Evolutionary conservation across 2,888 invertebrate genomes (phyloP).

Genomic region (Pelosia muscerda): DNA sequence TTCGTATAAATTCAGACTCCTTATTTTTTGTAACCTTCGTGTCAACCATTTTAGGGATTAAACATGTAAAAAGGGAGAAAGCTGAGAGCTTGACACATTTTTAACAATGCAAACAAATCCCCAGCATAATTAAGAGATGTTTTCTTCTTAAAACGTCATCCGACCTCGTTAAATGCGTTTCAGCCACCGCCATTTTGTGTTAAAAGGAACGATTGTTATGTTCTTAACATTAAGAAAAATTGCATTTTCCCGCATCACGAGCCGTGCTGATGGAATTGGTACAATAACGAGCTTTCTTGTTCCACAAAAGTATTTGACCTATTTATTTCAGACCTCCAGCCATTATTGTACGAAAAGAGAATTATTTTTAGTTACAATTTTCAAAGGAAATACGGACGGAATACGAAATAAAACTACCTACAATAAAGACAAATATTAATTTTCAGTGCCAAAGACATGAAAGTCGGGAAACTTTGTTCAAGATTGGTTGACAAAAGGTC

Average conservation of each 20-base stretch:
- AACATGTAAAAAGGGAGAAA: constrained; percentile 12
- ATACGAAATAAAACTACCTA: constrained; percentile 9
- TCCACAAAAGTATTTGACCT: constrained; percentile 30
- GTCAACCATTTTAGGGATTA: background rate
- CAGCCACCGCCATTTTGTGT: constrained; percentile 34
- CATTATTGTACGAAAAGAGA: constrained; percentile 16
- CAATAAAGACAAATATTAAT: constrained; percentile 13
- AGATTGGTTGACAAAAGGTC: constrained; percentile 8
- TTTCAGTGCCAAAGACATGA: constrained; percentile 15
- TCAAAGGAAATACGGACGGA: constrained; percentile 7
- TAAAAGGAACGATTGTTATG: constrained; percentile 38
- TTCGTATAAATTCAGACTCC: background rate
- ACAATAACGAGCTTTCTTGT: constrained; percentile 38
- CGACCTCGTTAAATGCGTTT: constrained; percentile 32
- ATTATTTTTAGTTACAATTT: constrained; percentile 11
- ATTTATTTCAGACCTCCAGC: constrained; percentile 17
- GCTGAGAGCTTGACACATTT: constrained; percentile 17
- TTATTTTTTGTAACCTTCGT: background rate
- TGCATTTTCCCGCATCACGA: constrained; percentile 37
- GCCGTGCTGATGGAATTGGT: constrained; percentile 37
- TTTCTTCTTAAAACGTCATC: constrained; percentile 48
- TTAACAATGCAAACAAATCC: constrained; percentile 38
- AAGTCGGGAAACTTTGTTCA: constrained; percentile 10
- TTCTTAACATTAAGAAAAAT: constrained; percentile 40
- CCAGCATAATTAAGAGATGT: constrained; percentile 40